These are phyloP conservation scores for Coturnix japonica DNA, from an alignment of 2,113 vertebrate species.

Conservation along the genomic window DNA sequence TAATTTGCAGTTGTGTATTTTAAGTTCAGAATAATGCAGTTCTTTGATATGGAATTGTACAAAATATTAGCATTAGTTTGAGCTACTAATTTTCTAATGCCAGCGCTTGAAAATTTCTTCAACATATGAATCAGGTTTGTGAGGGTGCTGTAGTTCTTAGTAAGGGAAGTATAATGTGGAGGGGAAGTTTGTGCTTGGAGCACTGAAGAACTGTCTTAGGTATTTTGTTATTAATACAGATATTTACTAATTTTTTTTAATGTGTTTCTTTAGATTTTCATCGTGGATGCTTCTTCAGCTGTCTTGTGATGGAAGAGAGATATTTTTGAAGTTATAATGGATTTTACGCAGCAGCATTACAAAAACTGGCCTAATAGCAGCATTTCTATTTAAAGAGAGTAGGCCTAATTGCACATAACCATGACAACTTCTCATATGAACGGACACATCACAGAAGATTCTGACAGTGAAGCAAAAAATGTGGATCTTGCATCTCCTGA, in stretches of 20 bases:
- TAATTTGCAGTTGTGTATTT: not conserved
- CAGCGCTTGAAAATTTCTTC: not conserved
- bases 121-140: not conserved
- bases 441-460: slow-evolving; percentile 88
- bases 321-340: slow-evolving; percentile 77
- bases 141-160: not conserved
- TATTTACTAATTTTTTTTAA: slow-evolving; percentile 34
- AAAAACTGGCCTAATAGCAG: slow-evolving; percentile 67
- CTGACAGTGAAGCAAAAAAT: slow-evolving; percentile 84
- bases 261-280: slow-evolving; percentile 72
- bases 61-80: not conserved
- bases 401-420: slow-evolving; percentile 61
- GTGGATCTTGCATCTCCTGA: slow-evolving; percentile 79
- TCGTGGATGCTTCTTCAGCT: slow-evolving; percentile 68
- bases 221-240: slow-evolving; percentile 28
- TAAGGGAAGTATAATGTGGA: not conserved
- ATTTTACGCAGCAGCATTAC: slow-evolving; percentile 68
- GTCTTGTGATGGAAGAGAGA: slow-evolving; percentile 63
- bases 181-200: not conserved
- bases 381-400: slow-evolving; percentile 70
- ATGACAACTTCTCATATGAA: slow-evolving; percentile 95
- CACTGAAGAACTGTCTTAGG: not conserved
- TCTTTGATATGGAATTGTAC: not conserved
- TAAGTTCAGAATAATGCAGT: not conserved
- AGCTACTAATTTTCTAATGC: not conserved